phyloP scores from a whole-genome alignment of 2,797 vertebrate genomes.

The Pterois miles region DNA sequence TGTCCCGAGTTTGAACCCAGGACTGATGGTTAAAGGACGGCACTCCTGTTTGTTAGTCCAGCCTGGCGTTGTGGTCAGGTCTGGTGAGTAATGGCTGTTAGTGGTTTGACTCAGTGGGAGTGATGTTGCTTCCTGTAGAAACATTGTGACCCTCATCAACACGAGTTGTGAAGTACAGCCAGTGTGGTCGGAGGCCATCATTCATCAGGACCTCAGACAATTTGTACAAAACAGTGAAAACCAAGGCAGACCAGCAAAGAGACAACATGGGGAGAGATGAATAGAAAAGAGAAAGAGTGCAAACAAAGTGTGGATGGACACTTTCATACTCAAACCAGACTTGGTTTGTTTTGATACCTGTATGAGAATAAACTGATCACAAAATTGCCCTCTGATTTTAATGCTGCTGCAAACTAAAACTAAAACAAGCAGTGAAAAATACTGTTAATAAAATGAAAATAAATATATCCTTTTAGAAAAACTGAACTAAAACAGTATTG shows the following conservation, averaged over 20 bases:
- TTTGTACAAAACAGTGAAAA: background rate
- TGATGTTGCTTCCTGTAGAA: slow-evolving; percentile 1
- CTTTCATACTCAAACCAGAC: background rate
- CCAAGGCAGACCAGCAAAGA: background rate
- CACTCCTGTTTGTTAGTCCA: background rate
- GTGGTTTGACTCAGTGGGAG: background rate
- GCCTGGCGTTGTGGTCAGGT: background rate
- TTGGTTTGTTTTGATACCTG: background rate
- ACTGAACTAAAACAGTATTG: no score
- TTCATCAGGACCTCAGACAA: background rate
- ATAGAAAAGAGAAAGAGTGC: background rate
- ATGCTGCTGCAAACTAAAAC: background rate
- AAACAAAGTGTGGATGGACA: background rate
- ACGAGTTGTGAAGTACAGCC: background rate
- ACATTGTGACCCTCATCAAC: background rate
- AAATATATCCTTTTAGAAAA: no score
- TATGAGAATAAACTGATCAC: background rate
- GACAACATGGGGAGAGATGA: background rate
- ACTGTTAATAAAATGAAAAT: no score
- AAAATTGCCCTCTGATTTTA: background rate
- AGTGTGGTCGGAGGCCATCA: background rate
- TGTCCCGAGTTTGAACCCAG: background rate
- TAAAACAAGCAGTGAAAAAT: no score
- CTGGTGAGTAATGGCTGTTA: slow-evolving; percentile 28
- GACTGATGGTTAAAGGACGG: background rate